Conservation (phyloP, 2,888 invertebrate species). For the Ypsolopha sequella region DNA sequence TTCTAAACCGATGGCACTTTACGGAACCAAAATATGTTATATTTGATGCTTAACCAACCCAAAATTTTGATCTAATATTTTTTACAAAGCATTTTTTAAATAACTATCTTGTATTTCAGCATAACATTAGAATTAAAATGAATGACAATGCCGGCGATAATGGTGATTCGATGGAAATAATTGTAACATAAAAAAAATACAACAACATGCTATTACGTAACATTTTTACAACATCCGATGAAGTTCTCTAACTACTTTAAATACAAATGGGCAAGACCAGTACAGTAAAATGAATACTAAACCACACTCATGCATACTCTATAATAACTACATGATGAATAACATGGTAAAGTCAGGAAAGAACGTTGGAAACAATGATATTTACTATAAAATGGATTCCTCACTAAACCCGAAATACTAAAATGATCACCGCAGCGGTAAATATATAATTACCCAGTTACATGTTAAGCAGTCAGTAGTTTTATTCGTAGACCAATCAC, state of each 20-base stretch:
- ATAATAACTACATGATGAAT: constrained; percentile 32
- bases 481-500: constrained; percentile 67
- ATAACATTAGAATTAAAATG: too few relatives aligned
- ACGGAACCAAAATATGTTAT: too few relatives aligned
- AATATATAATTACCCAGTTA: background rate
- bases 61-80: too few relatives aligned
- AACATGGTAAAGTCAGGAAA: constrained; percentile 16
- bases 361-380: constrained; percentile 24
- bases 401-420: too few relatives aligned
- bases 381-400: constrained; percentile 22
- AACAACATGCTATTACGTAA: background rate
- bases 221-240: too few relatives aligned
- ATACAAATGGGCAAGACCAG: constrained; percentile 18
- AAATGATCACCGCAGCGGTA: constrained; percentile 18
- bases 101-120: too few relatives aligned
- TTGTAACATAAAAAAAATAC: background rate
- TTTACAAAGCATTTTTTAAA: too few relatives aligned
- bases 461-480: constrained; percentile 11
- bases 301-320: constrained; percentile 66
- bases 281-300: constrained; percentile 27
- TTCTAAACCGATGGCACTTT: too few relatives aligned
- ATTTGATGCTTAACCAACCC: too few relatives aligned
- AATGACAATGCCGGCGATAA: too few relatives aligned
- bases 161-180: background rate
- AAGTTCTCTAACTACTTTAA: too few relatives aligned